Evolutionary conservation across 2,888 invertebrate genomes (phyloP), one percentile per base, ranked within the genome.

Genomic region (Orthosia cruda): DNA sequence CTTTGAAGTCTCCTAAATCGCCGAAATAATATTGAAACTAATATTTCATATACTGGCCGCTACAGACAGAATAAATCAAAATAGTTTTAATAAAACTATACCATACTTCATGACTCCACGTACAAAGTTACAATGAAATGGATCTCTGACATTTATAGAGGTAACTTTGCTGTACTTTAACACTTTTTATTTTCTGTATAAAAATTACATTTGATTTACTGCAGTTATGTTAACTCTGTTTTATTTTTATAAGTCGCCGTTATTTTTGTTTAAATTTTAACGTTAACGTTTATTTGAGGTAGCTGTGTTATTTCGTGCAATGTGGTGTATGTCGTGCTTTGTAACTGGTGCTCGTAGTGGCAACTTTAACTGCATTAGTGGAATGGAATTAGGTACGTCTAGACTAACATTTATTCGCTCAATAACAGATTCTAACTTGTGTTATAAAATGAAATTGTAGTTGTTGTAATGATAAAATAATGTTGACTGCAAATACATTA

Each of bases 71-170:
- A 89, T 90, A 89, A 86, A 90, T 90, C 88, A 87, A 87, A 87
- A 81, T 87, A 87, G 83, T 89, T 89, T 89, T 90, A 88, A 89
- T 90, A 89, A 89, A 90, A 87, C 85, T 86, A 85, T 83, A 63
- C 66, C 59, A 80, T 81, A 78, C 75, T 88, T 86, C 68, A 81
- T 59, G 64, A 75, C 61, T 66, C 55, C 55, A 50, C 64, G 55
- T 63, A 64, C 47, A 79, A 84, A 80, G 79, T 80, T 83, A 71
- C 69, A 71, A 59, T 69, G 62, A 74, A 80, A 80, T 69, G 61
- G 59, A n/a, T 57, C 59, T 79, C 72, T 77, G 73, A 81, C 77
- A 57, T 71, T 78, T 78, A 71, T 79, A 61, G 78, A 81, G 71
- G 70, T 71, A 80, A 84, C 73, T 72, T 77, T 40, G 52, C 55